Evolutionary conservation across 1,140 invertebrate species (phyloP), one percentile per base, ranked within the genome.

Genomic region (Aphaenogaster ashmeadi): DNA sequence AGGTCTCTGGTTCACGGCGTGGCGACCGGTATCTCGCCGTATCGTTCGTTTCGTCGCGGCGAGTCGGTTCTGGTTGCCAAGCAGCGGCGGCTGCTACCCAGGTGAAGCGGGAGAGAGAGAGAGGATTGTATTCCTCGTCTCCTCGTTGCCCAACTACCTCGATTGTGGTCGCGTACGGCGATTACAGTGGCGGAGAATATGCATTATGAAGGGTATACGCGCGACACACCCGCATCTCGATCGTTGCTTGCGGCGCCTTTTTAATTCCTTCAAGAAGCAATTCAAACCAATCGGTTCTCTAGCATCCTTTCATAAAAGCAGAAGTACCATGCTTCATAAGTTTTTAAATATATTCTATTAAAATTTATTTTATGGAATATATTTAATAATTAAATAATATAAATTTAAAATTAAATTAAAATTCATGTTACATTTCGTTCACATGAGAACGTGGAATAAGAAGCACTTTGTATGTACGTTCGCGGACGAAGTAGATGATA

Each of bases 1-100:
- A 84, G 80, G 80, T 84, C 80, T 84, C 69, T 84, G 80, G 80
- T 84, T 84, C 80, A 84, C 69, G 69, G 69, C 69, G 69, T 84
- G 80, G 80, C 69, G 69, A 84, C 80, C 54, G 80, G 80, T 84
- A 84, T 84, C 67, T 74, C 54, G 80, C 80, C 38, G 64, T 71
- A 75, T 75, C 80, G 69, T 66, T 66, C 77, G 60, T 74, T 74
- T 83, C 67, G 69, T 83, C 27, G 67, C 38, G 66, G 64, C 66
- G 52, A 83, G 79, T 83, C 41, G 67, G 80, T 74, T 83, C 80
- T 83, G 80, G 69, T 84, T 75, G 80, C 80, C 80, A 62, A 60
- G 80, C 80, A 74, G 78, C 74, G 27, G 13, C 62, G 56, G 27
- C 62, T 80, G 62, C 47, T 66, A 75, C 33, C 80, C 54, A 83